Conservation (phyloP, 2,888 invertebrate species). For the Stenolophus ochropezus region DNA sequence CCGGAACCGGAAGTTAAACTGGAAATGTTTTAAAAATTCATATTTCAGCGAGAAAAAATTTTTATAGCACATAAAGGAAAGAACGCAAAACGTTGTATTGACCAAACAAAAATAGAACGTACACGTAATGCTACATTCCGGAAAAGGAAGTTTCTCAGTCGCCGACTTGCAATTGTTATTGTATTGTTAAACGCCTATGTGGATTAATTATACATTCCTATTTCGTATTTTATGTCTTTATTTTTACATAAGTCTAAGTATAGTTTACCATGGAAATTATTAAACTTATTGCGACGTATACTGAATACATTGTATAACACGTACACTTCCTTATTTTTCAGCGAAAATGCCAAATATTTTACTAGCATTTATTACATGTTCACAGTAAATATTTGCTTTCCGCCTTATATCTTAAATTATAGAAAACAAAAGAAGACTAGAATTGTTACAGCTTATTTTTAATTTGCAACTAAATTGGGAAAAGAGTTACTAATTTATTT, state of each 20-base stretch:
- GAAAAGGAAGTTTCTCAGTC: constrained; percentile 1
- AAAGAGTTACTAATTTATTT: too few relatives aligned
- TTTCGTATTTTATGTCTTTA: neutral
- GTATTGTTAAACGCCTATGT: neutral
- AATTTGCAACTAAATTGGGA: too few relatives aligned
- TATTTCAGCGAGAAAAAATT: neutral
- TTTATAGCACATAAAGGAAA: neutral
- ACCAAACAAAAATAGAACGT: neutral
- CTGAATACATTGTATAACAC: neutral
- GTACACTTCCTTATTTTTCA: neutral
- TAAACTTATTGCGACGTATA: neutral
- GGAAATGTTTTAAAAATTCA: neutral
- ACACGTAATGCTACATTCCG: neutral
- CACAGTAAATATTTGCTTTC: too few relatives aligned
- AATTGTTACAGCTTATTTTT: too few relatives aligned
- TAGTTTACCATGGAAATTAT: neutral
- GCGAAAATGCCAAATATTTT: too few relatives aligned
- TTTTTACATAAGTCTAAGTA: neutral
- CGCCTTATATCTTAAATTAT: too few relatives aligned
- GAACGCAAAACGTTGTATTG: neutral
- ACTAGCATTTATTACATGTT: too few relatives aligned
- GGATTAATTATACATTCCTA: neutral
- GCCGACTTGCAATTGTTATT: neutral
- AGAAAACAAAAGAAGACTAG: too few relatives aligned
- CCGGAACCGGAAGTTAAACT: neutral